Evolutionary conservation across 2,113 vertebrate genomes (phyloP).

Genomic region (Varanus salvator): DNA sequence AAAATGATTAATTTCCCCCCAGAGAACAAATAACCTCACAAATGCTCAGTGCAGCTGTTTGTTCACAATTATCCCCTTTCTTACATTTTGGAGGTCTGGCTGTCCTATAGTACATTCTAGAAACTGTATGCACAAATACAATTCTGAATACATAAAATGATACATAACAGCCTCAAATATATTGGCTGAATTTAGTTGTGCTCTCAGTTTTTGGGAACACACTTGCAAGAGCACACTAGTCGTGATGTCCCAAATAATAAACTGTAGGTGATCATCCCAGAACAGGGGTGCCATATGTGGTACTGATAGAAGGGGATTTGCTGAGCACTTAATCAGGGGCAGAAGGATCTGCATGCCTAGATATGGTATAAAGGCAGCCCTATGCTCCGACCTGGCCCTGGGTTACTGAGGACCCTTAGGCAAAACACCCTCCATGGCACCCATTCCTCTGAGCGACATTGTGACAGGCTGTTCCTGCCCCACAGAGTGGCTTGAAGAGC

Average conservation of each 20-base stretch:
- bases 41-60: conserved; percentile 15
- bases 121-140: conserved; percentile 13
- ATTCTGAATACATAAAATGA: not conserved
- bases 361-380: not conserved
- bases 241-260: not conserved
- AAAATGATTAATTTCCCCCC: conserved; percentile 28
- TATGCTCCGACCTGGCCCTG: not conserved
- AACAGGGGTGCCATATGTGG: not conserved
- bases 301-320: not conserved
- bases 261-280: not conserved
- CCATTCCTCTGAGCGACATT: no score
- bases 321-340: not conserved
- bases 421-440: no score
- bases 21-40: conserved; percentile 23
- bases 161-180: not conserved
- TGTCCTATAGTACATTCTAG: not conserved
- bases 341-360: not conserved
- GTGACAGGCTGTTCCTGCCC: no score
- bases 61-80: conserved; percentile 28
- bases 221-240: not conserved
- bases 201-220: not conserved
- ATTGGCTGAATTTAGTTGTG: not conserved
- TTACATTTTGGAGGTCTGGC: not conserved
- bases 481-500: not conserved
- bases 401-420: no score